Evolutionary conservation across 2,797 vertebrate species (phyloP).

Genomic region (Numenius phaeopus): DNA sequence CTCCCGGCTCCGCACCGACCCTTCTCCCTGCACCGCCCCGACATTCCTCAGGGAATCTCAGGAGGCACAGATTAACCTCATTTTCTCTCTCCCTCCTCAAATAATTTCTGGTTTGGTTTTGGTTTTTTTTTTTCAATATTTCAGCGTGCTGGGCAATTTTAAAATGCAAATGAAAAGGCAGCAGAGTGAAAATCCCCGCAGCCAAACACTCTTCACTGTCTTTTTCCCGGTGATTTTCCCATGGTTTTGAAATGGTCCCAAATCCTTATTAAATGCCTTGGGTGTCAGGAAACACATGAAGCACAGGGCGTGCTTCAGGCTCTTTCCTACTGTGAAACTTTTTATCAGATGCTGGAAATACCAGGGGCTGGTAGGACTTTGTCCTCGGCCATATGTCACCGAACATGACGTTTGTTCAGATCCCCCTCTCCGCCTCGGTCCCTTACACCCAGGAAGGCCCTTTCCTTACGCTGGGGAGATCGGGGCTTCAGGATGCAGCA

Average conservation of each 20-base stretch:
- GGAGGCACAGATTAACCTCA: not conserved
- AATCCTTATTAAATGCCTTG: not conserved
- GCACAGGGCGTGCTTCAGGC: not conserved
- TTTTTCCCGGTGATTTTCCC: not conserved
- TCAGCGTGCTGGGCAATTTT: accelerated
- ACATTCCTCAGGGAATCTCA: not conserved
- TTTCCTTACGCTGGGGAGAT: accelerated
- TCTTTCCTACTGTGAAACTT: not conserved
- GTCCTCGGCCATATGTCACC: not conserved
- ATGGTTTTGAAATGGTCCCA: not conserved
- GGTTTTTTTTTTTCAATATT: not conserved
- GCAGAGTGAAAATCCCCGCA: not conserved
- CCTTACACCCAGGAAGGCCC: not conserved
- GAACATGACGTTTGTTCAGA: accelerated
- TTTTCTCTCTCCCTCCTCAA: not conserved
- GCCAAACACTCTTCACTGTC: not conserved
- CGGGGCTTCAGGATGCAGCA: not conserved
- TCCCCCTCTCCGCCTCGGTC: not conserved
- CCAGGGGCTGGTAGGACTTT: not conserved
- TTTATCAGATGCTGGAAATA: not conserved
- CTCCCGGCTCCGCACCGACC: not conserved
- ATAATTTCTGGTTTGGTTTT: not conserved
- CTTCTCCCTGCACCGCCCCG: accelerated
- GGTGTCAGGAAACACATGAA: not conserved
- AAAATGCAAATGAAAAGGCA: not conserved